Evolutionary conservation across 2,797 vertebrate species (phyloP), one percentile per base, ranked within the genome.

Genomic region (Percopsis omiscomaycus): DNA sequence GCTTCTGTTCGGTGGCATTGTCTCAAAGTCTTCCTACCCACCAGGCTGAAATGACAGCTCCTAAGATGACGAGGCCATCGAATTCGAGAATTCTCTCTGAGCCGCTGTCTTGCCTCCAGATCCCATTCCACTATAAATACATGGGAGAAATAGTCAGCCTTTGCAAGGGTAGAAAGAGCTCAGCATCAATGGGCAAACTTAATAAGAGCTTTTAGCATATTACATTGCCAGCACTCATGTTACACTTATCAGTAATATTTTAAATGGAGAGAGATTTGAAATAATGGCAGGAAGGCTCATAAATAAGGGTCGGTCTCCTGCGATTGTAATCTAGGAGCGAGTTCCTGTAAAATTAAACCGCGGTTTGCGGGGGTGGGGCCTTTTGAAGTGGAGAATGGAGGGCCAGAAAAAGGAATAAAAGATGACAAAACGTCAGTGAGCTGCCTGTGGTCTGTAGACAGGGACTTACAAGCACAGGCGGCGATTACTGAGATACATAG

Each of bases 321-420:
- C 74, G 85, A 90, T 89, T 86, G 87, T 86, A 87, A 91, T 91
- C 86, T 80, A 89, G 84, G 74, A 83, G 77, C 76, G 78, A 83
- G 83, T 89, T 91, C 86, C 88, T 91, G 89, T 91, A 79, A 90
- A 91, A 90, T 88, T 84, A 89, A 90, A 85, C 84, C 79, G 3
- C 53, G 74, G 59, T 77, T 74, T 69, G 47, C 57, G 42, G 58
- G 74, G 63, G 55, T 57, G 48, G 68, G 71, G 76, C 71, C 74
- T 84, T 92, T 91, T 91, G 86, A 90, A 89, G 89, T 73, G 29
- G 61, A 80, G 78, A 83, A 90, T 87, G 86, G 77, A 77, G 77
- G n/a, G 81, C 73, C 65, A 78, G 82, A 84, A 82, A 80, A 88
- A 74, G 75, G 82, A 90, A 91, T 89, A 84, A 81, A 89, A 88